phyloP scores from a whole-genome alignment of 2,888 invertebrate genomes.

The Ophioninae sp. region DNA sequence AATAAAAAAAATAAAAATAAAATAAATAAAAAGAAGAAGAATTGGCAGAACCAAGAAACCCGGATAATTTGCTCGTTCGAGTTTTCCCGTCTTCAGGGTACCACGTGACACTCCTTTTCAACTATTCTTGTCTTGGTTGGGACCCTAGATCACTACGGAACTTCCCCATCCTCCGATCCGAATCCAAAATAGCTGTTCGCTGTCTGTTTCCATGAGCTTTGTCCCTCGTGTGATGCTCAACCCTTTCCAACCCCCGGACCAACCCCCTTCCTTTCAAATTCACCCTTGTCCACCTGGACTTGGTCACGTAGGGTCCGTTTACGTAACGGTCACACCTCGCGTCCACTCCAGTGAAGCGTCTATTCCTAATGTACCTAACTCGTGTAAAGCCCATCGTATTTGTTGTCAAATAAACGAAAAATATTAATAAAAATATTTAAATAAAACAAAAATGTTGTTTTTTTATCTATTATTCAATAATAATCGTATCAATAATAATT shows the following conservation, averaged over 20 bases:
- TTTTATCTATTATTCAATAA: too few relatives aligned
- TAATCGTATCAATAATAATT: too few relatives aligned
- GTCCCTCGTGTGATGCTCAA: conserved; percentile 32
- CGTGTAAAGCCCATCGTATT: too few relatives aligned
- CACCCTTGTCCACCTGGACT: neutral
- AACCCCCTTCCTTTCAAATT: neutral
- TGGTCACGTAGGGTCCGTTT: conserved; percentile 57
- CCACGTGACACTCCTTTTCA: conserved; percentile 46
- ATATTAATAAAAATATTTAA: too few relatives aligned
- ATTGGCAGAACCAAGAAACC: conserved; percentile 64
- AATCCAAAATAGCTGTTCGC: conserved; percentile 75
- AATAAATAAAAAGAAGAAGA: conserved; percentile 24
- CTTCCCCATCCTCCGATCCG: conserved; percentile 74
- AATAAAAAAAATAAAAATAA: too few relatives aligned
- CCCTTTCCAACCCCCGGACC: too few relatives aligned
- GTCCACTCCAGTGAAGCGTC: too few relatives aligned
- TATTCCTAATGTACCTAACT: too few relatives aligned
- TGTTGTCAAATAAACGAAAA: too few relatives aligned
- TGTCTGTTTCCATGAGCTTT: conserved; percentile 67
- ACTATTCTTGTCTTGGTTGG: conserved; percentile 29
- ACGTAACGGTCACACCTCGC: conserved; percentile 46
- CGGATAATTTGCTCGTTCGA: conserved; percentile 75
- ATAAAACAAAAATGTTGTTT: too few relatives aligned
- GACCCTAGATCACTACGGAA: conserved; percentile 46
- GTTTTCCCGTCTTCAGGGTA: conserved; percentile 63